Evolutionary conservation across 2,888 invertebrate species (phyloP).

Genomic region (Deilephila porcellus): DNA sequence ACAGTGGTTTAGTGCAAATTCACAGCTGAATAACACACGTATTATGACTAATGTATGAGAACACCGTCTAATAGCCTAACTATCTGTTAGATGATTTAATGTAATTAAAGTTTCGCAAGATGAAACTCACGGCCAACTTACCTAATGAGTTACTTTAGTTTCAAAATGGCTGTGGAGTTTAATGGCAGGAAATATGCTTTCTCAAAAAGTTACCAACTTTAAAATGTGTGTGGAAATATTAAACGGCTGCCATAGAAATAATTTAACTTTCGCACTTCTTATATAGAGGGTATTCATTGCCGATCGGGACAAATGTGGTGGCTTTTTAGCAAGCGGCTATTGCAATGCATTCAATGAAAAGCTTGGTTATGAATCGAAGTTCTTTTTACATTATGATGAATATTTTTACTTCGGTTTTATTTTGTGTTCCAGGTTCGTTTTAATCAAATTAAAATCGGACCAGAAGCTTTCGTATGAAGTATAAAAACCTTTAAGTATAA

Average conservation of each 20-base stretch:
- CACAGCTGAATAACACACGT: background rate
- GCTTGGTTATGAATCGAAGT: slow-evolving; percentile 3
- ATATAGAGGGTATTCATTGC: slow-evolving; percentile 18
- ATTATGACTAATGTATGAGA: slow-evolving; percentile 8
- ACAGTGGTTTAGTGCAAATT: slow-evolving; percentile 34
- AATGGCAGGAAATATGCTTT: slow-evolving; percentile 13
- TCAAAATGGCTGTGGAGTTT: background rate
- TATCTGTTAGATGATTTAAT: slow-evolving; percentile 19
- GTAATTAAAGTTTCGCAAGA: slow-evolving; percentile 13
- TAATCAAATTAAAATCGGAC: background rate
- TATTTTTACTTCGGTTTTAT: background rate
- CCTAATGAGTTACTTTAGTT: slow-evolving; percentile 18
- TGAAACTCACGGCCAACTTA: background rate
- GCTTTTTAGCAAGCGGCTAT: slow-evolving; percentile 1
- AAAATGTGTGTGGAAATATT: slow-evolving; percentile 9
- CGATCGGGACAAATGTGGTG: slow-evolving; percentile 16
- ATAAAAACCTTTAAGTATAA: too few species aligned
- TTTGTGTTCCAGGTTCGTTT: background rate
- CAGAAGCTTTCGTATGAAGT: too few species aligned
- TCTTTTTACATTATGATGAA: slow-evolving; percentile 2
- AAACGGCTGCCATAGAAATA: slow-evolving; percentile 12
- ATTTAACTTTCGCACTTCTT: slow-evolving; percentile 10
- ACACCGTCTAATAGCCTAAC: slow-evolving; percentile 8
- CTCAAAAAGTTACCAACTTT: slow-evolving; percentile 8
- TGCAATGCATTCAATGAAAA: slow-evolving; percentile 17